Conservation (phyloP, 2,113 vertebrate species). For the Lanius ludovicianus region DNA sequence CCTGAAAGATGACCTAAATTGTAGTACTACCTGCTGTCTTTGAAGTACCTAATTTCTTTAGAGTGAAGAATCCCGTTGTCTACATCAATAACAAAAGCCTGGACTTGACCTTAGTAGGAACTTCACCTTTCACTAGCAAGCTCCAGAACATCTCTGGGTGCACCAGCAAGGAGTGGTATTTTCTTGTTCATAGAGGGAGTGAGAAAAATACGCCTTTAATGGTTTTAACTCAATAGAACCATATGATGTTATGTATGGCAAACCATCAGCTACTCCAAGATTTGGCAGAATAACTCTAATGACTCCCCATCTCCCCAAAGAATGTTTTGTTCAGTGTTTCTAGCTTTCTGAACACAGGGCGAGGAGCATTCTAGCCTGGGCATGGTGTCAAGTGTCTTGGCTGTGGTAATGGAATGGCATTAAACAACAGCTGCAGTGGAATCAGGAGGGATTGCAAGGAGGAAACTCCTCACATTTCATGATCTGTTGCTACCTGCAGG, state of each 20-base stretch:
- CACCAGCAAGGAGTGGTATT: background rate
- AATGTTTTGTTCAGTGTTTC: background rate
- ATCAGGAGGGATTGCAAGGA: background rate
- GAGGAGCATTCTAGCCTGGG: background rate
- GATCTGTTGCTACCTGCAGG: background rate
- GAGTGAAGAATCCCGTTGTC: background rate
- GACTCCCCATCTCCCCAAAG: background rate
- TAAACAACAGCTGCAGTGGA: background rate
- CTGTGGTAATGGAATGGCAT: background rate
- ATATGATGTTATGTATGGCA: background rate
- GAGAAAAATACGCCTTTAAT: background rate
- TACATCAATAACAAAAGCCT: background rate
- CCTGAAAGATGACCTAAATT: background rate
- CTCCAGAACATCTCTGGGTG: background rate
- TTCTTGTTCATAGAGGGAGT: background rate
- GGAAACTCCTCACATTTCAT: background rate
- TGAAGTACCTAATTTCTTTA: background rate
- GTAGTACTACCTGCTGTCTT: background rate
- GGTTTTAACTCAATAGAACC: background rate
- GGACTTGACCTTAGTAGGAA: background rate
- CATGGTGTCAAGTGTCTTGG: background rate
- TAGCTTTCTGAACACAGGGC: background rate
- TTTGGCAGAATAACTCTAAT: background rate
- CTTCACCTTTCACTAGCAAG: background rate
- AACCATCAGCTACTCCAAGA: background rate